These are phyloP conservation scores for Dromaius novaehollandiae DNA, from an alignment of 2,113 vertebrate species.

Conservation along the genomic window DNA sequence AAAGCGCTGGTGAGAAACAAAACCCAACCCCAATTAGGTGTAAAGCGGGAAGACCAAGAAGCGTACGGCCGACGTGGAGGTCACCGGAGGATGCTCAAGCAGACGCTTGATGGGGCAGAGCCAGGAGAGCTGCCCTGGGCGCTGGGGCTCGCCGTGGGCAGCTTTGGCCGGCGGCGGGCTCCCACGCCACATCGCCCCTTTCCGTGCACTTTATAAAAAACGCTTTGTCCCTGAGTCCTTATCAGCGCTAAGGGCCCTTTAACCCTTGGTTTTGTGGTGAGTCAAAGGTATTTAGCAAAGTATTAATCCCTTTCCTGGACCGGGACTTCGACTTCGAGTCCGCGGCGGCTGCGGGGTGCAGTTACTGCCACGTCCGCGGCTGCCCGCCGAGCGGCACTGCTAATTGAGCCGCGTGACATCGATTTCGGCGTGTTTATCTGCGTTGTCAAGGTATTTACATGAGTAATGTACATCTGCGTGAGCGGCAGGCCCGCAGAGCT, in stretches of 20 bases:
- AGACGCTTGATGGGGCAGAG: too few relatives aligned
- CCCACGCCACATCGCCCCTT: neutral
- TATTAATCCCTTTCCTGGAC: constrained; percentile 7
- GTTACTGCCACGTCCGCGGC: neutral
- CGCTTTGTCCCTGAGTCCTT: neutral
- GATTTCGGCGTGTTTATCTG: constrained; percentile 47
- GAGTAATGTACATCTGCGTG: constrained; percentile 25
- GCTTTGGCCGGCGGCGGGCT: too few relatives aligned
- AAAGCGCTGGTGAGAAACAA: fast-evolving
- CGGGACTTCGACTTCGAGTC: neutral
- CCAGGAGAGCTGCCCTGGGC: too few relatives aligned
- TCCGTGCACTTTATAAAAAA: neutral
- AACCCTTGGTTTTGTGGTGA: neutral
- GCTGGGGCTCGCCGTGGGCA: too few relatives aligned
- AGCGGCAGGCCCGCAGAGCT: constrained; percentile 26
- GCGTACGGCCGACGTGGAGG: neutral
- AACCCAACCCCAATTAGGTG: neutral
- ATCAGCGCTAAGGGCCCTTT: neutral
- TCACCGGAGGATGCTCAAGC: neutral
- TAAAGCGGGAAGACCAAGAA: neutral
- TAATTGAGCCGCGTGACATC: constrained; percentile 51
- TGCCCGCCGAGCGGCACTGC: neutral
- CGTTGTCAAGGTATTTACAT: constrained; percentile 56
- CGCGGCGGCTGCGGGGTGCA: neutral
- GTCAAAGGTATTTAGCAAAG: constrained; percentile 16